Base-by-base conservation (phyloP, 2,888 invertebrate genomes). In the Xestia ashworthii region DNA sequence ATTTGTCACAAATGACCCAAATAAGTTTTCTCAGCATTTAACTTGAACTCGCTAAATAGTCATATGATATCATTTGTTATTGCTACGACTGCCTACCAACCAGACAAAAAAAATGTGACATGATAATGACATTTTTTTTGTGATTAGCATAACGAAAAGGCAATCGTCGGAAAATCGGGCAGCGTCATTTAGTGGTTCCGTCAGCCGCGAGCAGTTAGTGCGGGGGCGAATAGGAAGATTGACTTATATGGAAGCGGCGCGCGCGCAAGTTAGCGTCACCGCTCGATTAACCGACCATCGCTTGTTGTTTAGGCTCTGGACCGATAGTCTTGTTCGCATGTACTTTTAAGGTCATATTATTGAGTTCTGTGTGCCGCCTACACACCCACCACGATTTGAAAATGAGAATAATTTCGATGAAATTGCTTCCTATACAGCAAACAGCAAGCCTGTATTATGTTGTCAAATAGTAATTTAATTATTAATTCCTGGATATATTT, bases 141-240 rank as follows among this genome's bases (percentile, higher is more conserved):
- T 81, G 65, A 93, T 94, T 94, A 90, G 87, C 93, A 94, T 94
- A 93, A 91, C 82, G 84, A 90, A 93, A 91, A 92, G 92, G 93
- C 88, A 89, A 87, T 87, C 87, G 87, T 92, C 87, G 92, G 92
- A 92, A 93, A 94, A 94, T 92, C 89, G 89, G 89, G 87, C 88
- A 84, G 86, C 88, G 84, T 88, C 81, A 82, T 86, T 90, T 89
- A 90, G 89, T 91, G 89, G 92, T 93, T 94, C 93, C 92, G 93
- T 92, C 92, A 92, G 91, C 90, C 90, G 89, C 83, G 88, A 89
- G 77, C 75, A 77, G 89, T 85, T 81, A 75, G 83, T 90, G 96
- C 94, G 96, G 96, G 96, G 96, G 96, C 96, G 96, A 95, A 90
- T 95, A 95, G 95, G 95, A 95, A 95, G 94, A 93, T 92, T 88